These are phyloP conservation scores for Thecophora atra DNA, from an alignment of 2,888 invertebrate genomes.

Conservation along the genomic window DNA sequence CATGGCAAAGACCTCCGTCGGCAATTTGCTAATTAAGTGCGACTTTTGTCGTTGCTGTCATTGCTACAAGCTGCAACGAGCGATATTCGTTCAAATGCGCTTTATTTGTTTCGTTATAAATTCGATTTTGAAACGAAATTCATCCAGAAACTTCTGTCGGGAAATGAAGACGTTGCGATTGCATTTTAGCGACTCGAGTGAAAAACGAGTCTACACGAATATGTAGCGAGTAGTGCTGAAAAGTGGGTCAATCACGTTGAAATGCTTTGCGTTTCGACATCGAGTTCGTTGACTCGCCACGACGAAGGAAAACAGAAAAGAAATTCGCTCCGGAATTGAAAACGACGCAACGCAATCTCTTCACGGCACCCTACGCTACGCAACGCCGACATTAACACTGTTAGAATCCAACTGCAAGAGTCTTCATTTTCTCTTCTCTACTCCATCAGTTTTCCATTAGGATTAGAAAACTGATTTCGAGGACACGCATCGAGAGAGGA, in stretches of 20 bases:
- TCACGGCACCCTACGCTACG: not conserved
- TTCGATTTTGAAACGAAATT: not conserved
- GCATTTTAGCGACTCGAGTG: not conserved
- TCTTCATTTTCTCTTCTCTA: no score
- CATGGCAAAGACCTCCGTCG: not conserved
- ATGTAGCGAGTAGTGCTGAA: not conserved
- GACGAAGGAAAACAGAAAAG: slow-evolving; percentile 15
- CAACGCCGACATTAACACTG: not conserved
- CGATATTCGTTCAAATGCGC: not conserved
- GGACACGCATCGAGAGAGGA: no score
- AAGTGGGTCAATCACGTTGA: slow-evolving; percentile 34
- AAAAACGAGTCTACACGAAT: not conserved
- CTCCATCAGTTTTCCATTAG: no score
- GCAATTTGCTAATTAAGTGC: not conserved
- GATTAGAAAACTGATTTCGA: no score
- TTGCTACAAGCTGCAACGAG: slow-evolving; percentile 13
- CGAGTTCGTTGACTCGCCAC: slow-evolving; percentile 28
- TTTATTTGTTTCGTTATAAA: not conserved
- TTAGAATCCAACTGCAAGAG: no score
- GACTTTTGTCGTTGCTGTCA: slow-evolving; percentile 11
- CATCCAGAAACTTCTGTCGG: not conserved
- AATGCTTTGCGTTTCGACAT: slow-evolving; percentile 28
- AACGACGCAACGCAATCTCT: not conserved
- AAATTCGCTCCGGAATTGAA: slow-evolving; percentile 21
- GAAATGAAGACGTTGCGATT: not conserved